Evolutionary conservation across 2,888 invertebrate species (phyloP).

Genomic region (Hypolimnas misippus): DNA sequence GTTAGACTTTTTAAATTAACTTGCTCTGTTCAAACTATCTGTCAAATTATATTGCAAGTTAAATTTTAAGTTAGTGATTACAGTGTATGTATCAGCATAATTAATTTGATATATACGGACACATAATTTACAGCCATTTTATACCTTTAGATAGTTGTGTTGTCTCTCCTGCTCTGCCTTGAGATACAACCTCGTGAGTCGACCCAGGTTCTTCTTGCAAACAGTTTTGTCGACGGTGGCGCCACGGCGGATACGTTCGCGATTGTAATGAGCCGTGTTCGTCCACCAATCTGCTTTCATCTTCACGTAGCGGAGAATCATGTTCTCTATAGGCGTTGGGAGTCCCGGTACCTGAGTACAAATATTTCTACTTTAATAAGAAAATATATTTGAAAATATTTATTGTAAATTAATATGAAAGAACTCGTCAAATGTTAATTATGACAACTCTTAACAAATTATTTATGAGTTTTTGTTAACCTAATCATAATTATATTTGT

Average conservation of each 20-base stretch:
- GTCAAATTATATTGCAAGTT: no score
- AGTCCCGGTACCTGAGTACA: constrained; percentile 93
- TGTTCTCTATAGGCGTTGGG: constrained; percentile 99
- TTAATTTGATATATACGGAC: no score
- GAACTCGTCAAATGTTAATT: no score
- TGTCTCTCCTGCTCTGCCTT: constrained; percentile 99
- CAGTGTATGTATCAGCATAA: no score
- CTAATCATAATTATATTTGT: no score
- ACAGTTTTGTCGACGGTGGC: constrained; percentile 99
- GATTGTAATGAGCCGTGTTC: constrained; percentile 99
- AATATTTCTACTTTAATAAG: background rate
- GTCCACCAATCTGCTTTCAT: constrained; percentile 99
- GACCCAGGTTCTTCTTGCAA: constrained; percentile 99
- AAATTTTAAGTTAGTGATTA: no score
- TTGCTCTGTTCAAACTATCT: no score
- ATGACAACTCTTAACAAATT: no score
- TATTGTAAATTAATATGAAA: no score
- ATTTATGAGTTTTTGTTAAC: no score
- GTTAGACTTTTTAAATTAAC: no score
- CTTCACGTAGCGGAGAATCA: constrained; percentile 99
- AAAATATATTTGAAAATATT: background rate
- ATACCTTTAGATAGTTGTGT: constrained; percentile 99
- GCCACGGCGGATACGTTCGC: constrained; percentile 99
- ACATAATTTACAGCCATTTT: no score
- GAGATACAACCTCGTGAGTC: constrained; percentile 97